phyloP scores from a whole-genome alignment of 1,140 invertebrate species.

The Papilio xuthus region DNA sequence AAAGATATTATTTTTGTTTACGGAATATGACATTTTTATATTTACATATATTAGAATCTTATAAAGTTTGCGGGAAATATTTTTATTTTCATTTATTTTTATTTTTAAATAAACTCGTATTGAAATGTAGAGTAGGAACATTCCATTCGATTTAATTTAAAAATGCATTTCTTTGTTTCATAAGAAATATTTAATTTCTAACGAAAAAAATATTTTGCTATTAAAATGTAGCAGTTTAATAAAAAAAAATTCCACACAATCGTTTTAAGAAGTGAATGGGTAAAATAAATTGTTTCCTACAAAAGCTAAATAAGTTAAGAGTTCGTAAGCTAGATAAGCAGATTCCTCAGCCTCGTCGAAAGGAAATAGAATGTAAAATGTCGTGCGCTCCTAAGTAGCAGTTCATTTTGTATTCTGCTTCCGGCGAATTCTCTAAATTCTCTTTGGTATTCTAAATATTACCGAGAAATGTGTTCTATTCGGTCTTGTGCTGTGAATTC shows the following conservation, averaged over 20 bases:
- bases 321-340: constrained; percentile 22
- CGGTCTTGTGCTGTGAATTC: neutral
- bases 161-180: no score
- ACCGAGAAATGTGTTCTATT: constrained; percentile 8
- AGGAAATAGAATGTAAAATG: constrained; percentile 23
- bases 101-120: no score
- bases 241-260: neutral
- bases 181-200: no score
- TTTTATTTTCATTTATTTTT: no score
- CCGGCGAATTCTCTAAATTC: constrained; percentile 15
- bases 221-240: no score
- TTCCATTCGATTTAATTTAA: no score
- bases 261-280: neutral
- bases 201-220: no score
- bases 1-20: neutral
- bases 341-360: constrained; percentile 9
- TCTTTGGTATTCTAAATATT: neutral
- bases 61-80: neutral
- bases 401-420: constrained; percentile 23
- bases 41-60: neutral
- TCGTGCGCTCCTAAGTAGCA: constrained; percentile 8
- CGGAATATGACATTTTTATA: neutral
- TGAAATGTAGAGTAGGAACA: no score
- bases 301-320: constrained; percentile 11
- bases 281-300: constrained; percentile 7